A percentile compares a stretch with the other conserved stretches of the same genome.
Evolutionary conservation across 2,888 invertebrate species (phyloP).

Genomic region (Acrobeloides nanus): DNA sequence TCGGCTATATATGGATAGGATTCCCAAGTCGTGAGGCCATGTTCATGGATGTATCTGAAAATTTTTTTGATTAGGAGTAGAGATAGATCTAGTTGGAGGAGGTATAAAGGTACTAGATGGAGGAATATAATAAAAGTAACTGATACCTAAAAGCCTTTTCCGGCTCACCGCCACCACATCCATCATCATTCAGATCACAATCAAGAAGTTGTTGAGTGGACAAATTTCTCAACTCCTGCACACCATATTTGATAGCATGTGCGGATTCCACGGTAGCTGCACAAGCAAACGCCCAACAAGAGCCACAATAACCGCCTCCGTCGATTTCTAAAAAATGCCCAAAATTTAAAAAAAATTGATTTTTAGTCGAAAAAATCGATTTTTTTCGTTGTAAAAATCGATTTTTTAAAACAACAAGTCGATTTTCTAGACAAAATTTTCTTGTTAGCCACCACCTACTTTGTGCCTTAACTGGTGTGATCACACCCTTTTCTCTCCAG

Average conservation of each 20-base stretch:
- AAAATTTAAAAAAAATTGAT: too few relatives aligned
- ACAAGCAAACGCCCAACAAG: slow-evolving; percentile 52
- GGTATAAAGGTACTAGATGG: too few relatives aligned
- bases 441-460: slow-evolving; percentile 50
- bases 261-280: slow-evolving; percentile 51
- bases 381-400: too few relatives aligned
- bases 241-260: slow-evolving; percentile 39
- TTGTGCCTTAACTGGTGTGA: slow-evolving; percentile 51
- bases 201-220: slow-evolving; percentile 50
- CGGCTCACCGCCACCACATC: slow-evolving; percentile 58
- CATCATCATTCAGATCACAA: slow-evolving; percentile 54
- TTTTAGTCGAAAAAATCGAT: too few relatives aligned
- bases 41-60: slow-evolving; percentile 50
- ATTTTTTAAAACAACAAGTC: too few relatives aligned
- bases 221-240: slow-evolving; percentile 27
- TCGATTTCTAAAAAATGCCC: too few relatives aligned
- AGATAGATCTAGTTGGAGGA: too few relatives aligned
- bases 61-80: too few relatives aligned
- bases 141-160: slow-evolving; percentile 57
- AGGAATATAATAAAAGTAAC: too few relatives aligned
- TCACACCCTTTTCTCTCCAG: slow-evolving; percentile 48
- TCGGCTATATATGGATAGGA: slow-evolving; percentile 75
- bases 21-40: slow-evolving; percentile 71
- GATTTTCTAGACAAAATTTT: too few relatives aligned
- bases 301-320: slow-evolving; percentile 50